Percentiles rank a stretch among this genome's conserved stretches.
These are phyloP conservation scores for Halcyon chelicuti DNA, from an alignment of 2,797 vertebrate species.

Conservation along the genomic window DNA sequence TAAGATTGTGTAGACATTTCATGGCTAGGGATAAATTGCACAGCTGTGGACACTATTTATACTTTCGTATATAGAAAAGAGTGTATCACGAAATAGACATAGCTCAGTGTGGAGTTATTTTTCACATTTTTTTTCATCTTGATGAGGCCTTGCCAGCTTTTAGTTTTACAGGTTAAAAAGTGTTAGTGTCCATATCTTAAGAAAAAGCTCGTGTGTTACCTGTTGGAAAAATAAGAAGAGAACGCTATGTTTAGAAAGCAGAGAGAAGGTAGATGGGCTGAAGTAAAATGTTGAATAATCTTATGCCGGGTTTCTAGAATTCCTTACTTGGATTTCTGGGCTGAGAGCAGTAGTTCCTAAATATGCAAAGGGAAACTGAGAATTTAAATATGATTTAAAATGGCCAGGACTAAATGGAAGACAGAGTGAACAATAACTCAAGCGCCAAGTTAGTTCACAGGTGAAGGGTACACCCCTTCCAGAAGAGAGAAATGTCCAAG, in stretches of 20 bases:
- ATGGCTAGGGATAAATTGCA: constrained; percentile 34
- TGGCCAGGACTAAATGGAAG: background rate
- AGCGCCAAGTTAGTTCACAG: background rate
- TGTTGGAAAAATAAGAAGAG: background rate
- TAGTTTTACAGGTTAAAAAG: background rate
- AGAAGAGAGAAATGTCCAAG: background rate
- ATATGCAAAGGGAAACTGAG: background rate
- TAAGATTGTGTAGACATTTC: constrained; percentile 31
- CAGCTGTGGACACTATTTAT: constrained; percentile 60
- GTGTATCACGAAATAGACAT: background rate
- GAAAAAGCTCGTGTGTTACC: background rate
- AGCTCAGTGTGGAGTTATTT: background rate
- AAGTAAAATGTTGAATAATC: background rate
- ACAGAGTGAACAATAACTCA: background rate
- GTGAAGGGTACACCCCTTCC: background rate
- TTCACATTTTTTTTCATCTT: background rate
- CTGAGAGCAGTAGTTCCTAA: background rate
- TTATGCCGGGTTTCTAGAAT: background rate
- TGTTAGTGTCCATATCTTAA: background rate
- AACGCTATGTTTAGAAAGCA: background rate
- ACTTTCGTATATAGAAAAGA: background rate
- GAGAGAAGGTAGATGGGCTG: background rate
- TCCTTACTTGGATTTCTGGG: background rate
- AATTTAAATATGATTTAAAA: background rate
- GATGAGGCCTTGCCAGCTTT: background rate